Evolutionary conservation across 2,113 vertebrate genomes (phyloP), one percentile per base, ranked within the genome.

Genomic region (Camelus bactrianus): DNA sequence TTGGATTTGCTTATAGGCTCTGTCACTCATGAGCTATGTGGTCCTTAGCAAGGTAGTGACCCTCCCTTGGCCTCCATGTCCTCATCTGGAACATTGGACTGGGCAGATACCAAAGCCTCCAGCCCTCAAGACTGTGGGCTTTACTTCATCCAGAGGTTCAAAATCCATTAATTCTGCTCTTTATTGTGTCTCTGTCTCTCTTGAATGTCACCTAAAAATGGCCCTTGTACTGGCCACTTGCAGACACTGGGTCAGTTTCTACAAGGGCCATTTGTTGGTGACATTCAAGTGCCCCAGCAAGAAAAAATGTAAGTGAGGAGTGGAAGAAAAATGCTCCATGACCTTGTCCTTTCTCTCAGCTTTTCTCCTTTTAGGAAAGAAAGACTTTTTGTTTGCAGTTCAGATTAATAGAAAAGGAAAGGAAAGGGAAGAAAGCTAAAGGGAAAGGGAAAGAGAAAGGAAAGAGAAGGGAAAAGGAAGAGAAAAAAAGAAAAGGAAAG

Each of bases 281-380:
- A 60, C 30, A 20, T 48, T 93, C 48, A 89, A 1, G 24, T 38
- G 20, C 19, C 19, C 58, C 50, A 81, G n/a, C 13, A 56, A 70
- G 38, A 67, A 77, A 82, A 16, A 70, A 19, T 2, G 1, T 6
- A 54, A 76, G 14, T 15, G 15, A 85, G n/a, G 7, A 46, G 11
- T 48, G 48, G 62, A 67, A 64, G 38, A 3, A 94, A 94, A 85
- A 70, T 81, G 19, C 35, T 54, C 38, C 82, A 8, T 72, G 67
- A 72, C 26, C 4, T 87, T 87, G 38, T 69, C 24, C 8, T 93
- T 94, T 82, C 38, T 81, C 81, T 89, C 12, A 69, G 56, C 24
- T 79, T 19, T 93, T 82, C 19, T 75, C 52, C 38, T 77, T 76
- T 93, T 42, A 86, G 75, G 56, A 87, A 82, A 87, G 46, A n/a